Evolutionary conservation across 2,888 invertebrate species (phyloP).

Genomic region (Eristalinus aeneus): DNA sequence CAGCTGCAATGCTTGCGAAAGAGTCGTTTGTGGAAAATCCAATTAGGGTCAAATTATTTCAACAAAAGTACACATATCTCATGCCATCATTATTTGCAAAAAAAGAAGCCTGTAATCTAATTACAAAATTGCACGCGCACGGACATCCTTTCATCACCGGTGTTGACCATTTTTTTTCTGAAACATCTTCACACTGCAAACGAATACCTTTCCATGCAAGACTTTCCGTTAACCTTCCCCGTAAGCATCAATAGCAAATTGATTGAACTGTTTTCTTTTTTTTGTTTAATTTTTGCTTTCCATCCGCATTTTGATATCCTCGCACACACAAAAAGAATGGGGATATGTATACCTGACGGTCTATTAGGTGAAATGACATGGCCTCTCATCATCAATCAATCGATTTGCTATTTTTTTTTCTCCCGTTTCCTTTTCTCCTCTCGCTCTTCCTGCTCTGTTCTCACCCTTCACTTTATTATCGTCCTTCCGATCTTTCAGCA

Average conservation of each 20-base stretch:
- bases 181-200: constrained; percentile 2
- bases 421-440: constrained; percentile 12
- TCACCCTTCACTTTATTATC: constrained; percentile 4
- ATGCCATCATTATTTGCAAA: background rate
- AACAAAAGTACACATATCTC: background rate
- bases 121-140: background rate
- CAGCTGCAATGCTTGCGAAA: background rate
- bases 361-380: constrained; percentile 65
- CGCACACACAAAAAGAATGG: constrained; percentile 2
- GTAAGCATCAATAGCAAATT: constrained; percentile 45
- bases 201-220: constrained; percentile 5
- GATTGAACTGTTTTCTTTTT: constrained; percentile 38
- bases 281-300: no score
- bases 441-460: background rate
- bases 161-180: constrained; percentile 1
- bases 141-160: background rate
- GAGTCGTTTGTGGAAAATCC: background rate
- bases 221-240: constrained; percentile 1
- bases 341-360: constrained; percentile 57
- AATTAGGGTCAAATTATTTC: background rate
- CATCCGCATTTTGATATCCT: constrained; percentile 42
- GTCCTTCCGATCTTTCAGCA: constrained; percentile 40
- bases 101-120: background rate
- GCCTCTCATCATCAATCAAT: constrained; percentile 68
- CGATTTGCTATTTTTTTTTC: constrained; percentile 66